Percentiles rank a stretch among this genome's conserved stretches.
Evolutionary conservation across 2,797 vertebrate genomes (phyloP).

Genomic region (Chaetophractus vellerosus): DNA sequence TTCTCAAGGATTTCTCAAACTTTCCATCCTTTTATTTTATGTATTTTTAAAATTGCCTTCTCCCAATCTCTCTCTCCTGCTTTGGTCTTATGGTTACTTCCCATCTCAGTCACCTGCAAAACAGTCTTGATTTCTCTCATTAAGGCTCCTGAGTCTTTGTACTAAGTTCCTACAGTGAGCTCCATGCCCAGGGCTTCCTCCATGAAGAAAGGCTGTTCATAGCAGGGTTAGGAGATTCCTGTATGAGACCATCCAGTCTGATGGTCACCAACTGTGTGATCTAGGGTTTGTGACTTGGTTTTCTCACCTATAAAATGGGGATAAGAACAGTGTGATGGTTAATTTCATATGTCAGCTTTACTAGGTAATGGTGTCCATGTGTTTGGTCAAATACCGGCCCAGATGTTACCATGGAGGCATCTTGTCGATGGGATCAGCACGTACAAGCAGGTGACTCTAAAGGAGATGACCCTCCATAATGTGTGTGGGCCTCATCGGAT

Average conservation of each 20-base stretch:
- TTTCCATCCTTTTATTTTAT: not conserved
- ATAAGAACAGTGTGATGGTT: not conserved
- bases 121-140: not conserved
- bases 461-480: too few relatives aligned
- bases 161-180: not conserved
- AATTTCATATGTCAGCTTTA: too few relatives aligned
- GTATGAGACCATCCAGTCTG: too few relatives aligned
- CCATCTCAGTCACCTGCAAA: conserved; percentile 45
- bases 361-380: too few relatives aligned
- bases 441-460: too few relatives aligned
- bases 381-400: too few relatives aligned
- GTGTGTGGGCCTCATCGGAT: too few relatives aligned
- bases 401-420: too few relatives aligned
- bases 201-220: not conserved
- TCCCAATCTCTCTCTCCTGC: not conserved
- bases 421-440: too few relatives aligned
- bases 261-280: not conserved
- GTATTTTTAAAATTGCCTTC: conserved; percentile 13
- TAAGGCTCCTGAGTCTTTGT: not conserved
- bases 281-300: not conserved
- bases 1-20: not conserved
- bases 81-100: not conserved
- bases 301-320: not conserved
- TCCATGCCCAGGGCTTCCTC: not conserved
- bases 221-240: not conserved